Evolutionary conservation across 2,797 vertebrate genomes (phyloP).

Genomic region (Lacerta bilineata): DNA sequence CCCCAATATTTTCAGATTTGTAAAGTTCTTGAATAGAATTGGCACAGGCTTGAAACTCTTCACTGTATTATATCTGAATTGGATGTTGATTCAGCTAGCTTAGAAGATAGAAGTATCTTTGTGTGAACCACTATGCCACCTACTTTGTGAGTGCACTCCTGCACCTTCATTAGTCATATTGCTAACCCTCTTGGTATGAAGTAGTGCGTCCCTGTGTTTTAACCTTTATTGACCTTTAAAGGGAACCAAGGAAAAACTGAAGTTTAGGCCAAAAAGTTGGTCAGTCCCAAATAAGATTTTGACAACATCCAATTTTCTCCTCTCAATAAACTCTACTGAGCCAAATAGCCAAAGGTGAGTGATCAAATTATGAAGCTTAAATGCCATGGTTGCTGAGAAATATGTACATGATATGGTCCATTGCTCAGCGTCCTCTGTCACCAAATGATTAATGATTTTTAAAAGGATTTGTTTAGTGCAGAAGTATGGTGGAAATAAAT

Average conservation of each 20-base stretch:
- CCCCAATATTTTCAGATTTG: too few species aligned
- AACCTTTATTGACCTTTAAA: background rate
- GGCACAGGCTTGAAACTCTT: too few species aligned
- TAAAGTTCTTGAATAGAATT: too few species aligned
- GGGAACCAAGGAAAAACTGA: background rate
- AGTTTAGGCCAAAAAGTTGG: slow-evolving; percentile 15
- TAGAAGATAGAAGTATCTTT: too few species aligned
- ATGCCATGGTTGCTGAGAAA: slow-evolving; percentile 61
- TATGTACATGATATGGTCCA: slow-evolving; percentile 44
- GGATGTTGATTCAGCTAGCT: too few species aligned
- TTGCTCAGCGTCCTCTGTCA: slow-evolving; percentile 32
- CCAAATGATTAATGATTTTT: slow-evolving; percentile 37
- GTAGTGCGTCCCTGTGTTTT: background rate
- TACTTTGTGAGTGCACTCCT: too few species aligned
- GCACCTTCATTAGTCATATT: background rate
- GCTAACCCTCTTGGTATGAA: background rate
- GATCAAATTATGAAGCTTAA: slow-evolving; percentile 57
- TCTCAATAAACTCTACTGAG: background rate
- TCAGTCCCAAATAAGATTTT: slow-evolving; percentile 28
- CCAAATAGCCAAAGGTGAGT: background rate
- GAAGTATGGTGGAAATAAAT: slow-evolving; percentile 54
- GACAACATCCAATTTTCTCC: background rate
- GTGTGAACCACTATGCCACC: too few species aligned
- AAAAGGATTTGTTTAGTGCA: slow-evolving; percentile 55
- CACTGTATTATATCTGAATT: too few species aligned